Evolutionary conservation across 2,113 vertebrate genomes (phyloP).

Genomic region (Nothocercus nigrocapillus): DNA sequence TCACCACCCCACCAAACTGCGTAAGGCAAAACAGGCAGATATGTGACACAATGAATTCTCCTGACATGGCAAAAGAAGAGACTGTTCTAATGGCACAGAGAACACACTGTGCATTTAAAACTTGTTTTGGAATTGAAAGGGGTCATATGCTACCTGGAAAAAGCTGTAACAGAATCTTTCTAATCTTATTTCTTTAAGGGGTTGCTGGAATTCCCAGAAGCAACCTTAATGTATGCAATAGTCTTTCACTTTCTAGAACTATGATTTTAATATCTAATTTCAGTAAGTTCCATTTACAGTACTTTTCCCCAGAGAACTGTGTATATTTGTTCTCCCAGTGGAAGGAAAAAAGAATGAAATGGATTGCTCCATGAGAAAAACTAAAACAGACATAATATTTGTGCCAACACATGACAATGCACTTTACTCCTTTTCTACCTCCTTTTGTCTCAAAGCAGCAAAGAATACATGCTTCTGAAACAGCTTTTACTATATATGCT

Average conservation of each 20-base stretch:
- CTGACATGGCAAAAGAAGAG: background rate
- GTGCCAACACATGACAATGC: background rate
- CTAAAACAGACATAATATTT: background rate
- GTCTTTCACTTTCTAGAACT: slow-evolving; percentile 10
- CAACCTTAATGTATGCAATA: slow-evolving; percentile 37
- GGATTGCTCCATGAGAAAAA: background rate
- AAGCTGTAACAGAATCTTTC: slow-evolving; percentile 11
- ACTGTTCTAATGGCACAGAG: background rate
- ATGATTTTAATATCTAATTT: background rate
- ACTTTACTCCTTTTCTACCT: background rate
- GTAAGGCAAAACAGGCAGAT: background rate
- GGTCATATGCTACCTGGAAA: background rate
- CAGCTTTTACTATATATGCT: background rate
- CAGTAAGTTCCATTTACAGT: background rate
- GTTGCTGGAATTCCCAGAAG: slow-evolving; percentile 17
- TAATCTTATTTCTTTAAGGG: background rate
- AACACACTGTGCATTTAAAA: background rate
- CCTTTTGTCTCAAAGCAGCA: background rate
- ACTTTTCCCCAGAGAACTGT: background rate
- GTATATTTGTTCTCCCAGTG: background rate
- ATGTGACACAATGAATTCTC: background rate
- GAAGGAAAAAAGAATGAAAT: background rate
- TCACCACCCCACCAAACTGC: background rate
- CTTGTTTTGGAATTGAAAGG: background rate
- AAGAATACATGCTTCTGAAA: background rate